Base-by-base conservation (phyloP, 2,113 vertebrate species). In the Grammomys surdaster region DNA sequence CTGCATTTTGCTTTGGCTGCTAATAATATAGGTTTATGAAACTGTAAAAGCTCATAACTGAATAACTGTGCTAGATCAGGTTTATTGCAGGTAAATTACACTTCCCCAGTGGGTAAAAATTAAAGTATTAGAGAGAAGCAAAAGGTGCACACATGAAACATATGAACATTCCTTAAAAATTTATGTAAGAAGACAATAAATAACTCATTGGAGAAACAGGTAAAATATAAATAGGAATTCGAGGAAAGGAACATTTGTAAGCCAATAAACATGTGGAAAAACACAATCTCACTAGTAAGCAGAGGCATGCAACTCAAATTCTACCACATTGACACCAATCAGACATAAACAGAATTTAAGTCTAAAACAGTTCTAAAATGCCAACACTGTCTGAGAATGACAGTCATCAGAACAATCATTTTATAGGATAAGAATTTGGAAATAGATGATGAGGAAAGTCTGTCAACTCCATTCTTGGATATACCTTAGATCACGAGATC, bases 1-100 rank as follows among this genome's bases (percentile, higher is more conserved):
- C 17, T 48, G 17, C 33, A 48, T 87, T 69, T 69, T 95, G 5
- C 82, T 84, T 80, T 70, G 43, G 69, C 13, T 93, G 28, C 90
- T 88, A 43, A 63, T 90, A 90, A 73, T 40, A 82, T 84, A 11
- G 28, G 56, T 10, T 60, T 91, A 76, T 63, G 81, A 58, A 86
- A 16, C 13, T 93, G 36, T 86, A 36, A 89, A 91, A 85, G 81
- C 17, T 93, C 88, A 91, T 93, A 93, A 80, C 40, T 20, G 2
- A 91, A 60, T 24, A 13, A n/a, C 36, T 91, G 43, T 56, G 8
- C 31, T 88, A 24, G 70, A 36, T 89, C 40, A n/a, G 19, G 84
- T 95, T 93, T 67, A 82, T 36, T 81, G 58, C 40, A 58, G 73
- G 43, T 93, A 94, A 93, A 93, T 90, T 93, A 60, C 48, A 65